Conservation (phyloP, 2,113 vertebrate genomes). For the Cryptotis parvus region DNA sequence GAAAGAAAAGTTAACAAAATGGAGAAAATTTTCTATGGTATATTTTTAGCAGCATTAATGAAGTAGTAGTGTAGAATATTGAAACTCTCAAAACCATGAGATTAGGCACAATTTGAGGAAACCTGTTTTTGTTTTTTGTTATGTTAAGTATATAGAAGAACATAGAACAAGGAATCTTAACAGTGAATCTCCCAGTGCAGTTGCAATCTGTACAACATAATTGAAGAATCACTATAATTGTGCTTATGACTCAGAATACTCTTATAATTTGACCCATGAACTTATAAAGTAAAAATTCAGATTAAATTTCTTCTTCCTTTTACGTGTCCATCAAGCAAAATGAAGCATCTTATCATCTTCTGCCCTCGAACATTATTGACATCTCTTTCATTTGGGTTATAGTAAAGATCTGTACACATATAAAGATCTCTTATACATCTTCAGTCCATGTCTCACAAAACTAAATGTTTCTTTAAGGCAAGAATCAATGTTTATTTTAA, state of each 20-base stretch:
- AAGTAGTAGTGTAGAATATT: background rate
- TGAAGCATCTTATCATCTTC: background rate
- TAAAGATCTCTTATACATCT: background rate
- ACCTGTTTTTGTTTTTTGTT: too few relatives aligned
- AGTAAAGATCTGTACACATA: background rate
- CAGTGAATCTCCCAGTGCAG: background rate
- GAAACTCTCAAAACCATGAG: background rate
- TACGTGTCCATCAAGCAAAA: background rate
- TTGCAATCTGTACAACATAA: background rate
- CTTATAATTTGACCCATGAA: background rate
- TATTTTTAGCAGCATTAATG: background rate
- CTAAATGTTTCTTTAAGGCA: background rate
- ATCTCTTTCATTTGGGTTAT: background rate
- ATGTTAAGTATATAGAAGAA: constrained; percentile 37
- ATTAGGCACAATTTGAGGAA: background rate
- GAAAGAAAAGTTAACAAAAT: constrained; percentile 2
- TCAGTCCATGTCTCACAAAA: background rate
- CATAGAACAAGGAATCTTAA: constrained; percentile 39
- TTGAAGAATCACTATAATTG: background rate
- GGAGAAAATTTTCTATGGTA: background rate
- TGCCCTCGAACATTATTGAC: background rate
- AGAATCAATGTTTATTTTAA: constrained; percentile 16
- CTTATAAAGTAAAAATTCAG: background rate
- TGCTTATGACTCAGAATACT: background rate
- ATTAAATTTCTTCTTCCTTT: background rate